Evolutionary conservation across 2,797 vertebrate genomes (phyloP).

Genomic region (Hippoglossus hippoglossus): DNA sequence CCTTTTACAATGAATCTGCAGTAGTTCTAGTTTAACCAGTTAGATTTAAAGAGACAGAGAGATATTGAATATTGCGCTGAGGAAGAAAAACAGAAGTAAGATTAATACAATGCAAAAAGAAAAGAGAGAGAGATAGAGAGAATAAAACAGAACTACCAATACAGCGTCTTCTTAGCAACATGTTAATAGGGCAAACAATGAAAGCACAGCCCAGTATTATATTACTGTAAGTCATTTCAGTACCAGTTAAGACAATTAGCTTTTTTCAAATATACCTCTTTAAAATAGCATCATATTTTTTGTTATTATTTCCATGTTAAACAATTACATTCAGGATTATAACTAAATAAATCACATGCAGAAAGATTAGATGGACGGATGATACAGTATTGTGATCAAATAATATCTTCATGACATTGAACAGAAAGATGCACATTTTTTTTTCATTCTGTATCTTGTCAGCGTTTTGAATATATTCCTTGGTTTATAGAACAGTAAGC

Average conservation of each 20-base stretch:
- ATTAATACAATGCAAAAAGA: conserved; percentile 82
- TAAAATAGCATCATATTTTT: conserved; percentile 82
- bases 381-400: conserved; percentile 76
- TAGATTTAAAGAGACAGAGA: conserved; percentile 83
- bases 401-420: conserved; percentile 63
- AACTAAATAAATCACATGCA: conserved; percentile 93
- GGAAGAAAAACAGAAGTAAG: conserved; percentile 81
- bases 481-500: conserved; percentile 43
- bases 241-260: conserved; percentile 89
- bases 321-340: conserved; percentile 93
- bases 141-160: conserved; percentile 78
- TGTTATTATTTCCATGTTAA: conserved; percentile 83
- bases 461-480: conserved; percentile 45
- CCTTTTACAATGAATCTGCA: conserved; percentile 86
- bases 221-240: conserved; percentile 84
- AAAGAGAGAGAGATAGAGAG: conserved; percentile 40
- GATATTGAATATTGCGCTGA: conserved; percentile 85
- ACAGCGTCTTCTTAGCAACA: conserved; percentile 88
- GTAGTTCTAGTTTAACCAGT: conserved; percentile 85
- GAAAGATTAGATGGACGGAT: conserved; percentile 88
- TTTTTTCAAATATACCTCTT: conserved; percentile 84
- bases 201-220: conserved; percentile 86
- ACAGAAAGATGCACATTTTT: conserved; percentile 64
- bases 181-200: conserved; percentile 80
- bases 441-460: conserved; percentile 60